A percentile compares a stretch with the other conserved stretches of the same genome.
Evolutionary conservation across 2,888 invertebrate genomes (phyloP).

Genomic region (Elgonia sp.): DNA sequence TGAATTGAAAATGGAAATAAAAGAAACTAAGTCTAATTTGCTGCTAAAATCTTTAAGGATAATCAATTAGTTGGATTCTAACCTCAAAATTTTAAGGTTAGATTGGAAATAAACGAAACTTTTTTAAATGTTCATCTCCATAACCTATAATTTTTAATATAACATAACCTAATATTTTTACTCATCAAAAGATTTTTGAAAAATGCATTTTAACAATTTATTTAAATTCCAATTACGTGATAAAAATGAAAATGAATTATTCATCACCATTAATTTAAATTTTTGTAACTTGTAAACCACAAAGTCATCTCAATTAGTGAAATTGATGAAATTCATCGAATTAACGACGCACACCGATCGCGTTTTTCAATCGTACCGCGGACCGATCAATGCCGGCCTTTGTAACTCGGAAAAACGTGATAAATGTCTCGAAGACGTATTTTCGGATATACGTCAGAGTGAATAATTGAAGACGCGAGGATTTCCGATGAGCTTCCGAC

Average conservation of each 20-base stretch:
- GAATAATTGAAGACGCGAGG: slow-evolving; percentile 48
- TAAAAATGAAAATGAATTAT: background rate
- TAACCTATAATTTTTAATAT: too few species aligned
- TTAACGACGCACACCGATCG: background rate
- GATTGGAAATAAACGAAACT: too few species aligned
- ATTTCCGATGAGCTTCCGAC: slow-evolving; percentile 28
- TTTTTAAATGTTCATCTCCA: too few species aligned
- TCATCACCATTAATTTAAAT: background rate
- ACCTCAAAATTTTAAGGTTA: too few species aligned
- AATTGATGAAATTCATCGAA: background rate
- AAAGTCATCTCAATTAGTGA: background rate
- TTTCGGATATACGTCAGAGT: slow-evolving; percentile 23
- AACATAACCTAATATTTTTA: too few species aligned
- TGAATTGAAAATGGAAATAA: too few species aligned
- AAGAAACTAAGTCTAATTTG: too few species aligned
- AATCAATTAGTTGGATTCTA: too few species aligned
- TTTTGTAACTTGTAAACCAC: background rate
- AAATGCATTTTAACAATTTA: too few species aligned
- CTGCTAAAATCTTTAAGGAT: too few species aligned
- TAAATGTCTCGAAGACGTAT: slow-evolving; percentile 28
- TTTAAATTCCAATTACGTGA: too few species aligned
- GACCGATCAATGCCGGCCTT: background rate
- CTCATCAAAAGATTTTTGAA: too few species aligned
- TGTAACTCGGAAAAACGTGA: slow-evolving; percentile 10
- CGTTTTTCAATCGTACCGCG: slow-evolving; percentile 20